Conservation (phyloP, 2,797 vertebrate genomes). For the Poeciliopsis infans region DNA sequence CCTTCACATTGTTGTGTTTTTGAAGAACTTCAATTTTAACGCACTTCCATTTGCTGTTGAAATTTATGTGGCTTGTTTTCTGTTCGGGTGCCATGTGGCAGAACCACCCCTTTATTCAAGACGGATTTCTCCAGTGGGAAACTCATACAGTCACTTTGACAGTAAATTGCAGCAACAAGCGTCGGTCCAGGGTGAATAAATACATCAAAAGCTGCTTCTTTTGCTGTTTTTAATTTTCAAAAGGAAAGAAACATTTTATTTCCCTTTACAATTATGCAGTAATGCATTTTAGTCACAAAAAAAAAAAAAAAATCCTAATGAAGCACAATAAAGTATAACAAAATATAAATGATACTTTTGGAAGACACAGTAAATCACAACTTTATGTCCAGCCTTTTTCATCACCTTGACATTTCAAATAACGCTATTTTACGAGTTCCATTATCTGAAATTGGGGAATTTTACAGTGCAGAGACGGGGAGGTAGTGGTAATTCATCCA, state of each 20-base stretch:
- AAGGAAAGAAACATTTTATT: background rate
- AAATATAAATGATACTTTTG: background rate
- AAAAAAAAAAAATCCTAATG: background rate
- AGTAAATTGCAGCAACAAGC: background rate
- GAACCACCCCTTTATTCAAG: background rate
- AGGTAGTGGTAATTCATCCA: background rate
- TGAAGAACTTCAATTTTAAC: background rate
- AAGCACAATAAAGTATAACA: background rate
- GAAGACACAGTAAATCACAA: background rate
- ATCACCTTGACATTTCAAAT: background rate
- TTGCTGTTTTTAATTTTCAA: background rate
- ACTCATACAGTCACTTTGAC: background rate
- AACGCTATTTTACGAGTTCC: background rate
- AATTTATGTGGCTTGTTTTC: background rate
- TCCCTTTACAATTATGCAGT: background rate
- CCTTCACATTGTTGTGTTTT: background rate
- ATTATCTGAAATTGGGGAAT: background rate
- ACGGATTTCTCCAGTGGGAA: background rate
- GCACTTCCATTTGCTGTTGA: background rate
- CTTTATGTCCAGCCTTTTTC: background rate
- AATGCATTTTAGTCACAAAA: background rate
- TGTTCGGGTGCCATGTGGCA: background rate
- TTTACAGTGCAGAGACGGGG: background rate
- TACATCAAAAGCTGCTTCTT: background rate
- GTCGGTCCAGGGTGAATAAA: background rate